phyloP scores from a whole-genome alignment of 92 coral and sea anemone species.

The Phenganax marumi region DNA sequence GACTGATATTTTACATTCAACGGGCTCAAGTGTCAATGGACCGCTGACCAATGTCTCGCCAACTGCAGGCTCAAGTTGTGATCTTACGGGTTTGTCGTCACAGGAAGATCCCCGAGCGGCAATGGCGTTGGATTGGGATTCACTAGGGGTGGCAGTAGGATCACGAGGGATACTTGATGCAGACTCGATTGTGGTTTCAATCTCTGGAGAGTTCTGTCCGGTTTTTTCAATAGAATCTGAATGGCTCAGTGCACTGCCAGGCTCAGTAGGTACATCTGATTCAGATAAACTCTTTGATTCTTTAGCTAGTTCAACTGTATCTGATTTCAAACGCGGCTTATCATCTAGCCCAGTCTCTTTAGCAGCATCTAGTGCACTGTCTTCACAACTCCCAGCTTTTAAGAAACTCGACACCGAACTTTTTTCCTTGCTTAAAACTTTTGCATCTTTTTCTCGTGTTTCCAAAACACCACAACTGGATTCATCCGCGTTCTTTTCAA shows the following conservation, averaged over 20 bases:
- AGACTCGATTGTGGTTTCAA: background rate
- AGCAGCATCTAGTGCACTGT: background rate
- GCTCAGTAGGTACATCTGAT: background rate
- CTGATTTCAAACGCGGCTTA: background rate
- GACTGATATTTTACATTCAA: background rate
- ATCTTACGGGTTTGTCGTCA: background rate
- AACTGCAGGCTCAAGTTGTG: constrained; percentile 5
- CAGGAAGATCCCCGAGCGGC: background rate
- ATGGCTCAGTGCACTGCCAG: background rate
- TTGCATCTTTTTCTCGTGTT: background rate
- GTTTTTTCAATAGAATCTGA: constrained; percentile 2
- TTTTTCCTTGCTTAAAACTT: background rate
- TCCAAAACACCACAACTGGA: background rate
- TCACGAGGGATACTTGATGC: background rate
- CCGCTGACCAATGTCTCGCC: constrained; percentile 4
- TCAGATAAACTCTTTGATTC: background rate
- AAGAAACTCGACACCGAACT: background rate
- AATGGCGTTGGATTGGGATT: constrained; percentile 6
- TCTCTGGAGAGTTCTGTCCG: background rate
- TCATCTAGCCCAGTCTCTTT: background rate
- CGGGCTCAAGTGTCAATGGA: background rate
- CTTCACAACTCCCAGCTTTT: background rate
- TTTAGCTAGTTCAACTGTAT: background rate
- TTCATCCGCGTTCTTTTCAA: background rate
- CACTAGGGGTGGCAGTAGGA: constrained; percentile 12